Percentiles rank a stretch among this genome's conserved stretches.
Conservation (phyloP, 2,797 vertebrate genomes). For the Sebastes diploproa region DNA sequence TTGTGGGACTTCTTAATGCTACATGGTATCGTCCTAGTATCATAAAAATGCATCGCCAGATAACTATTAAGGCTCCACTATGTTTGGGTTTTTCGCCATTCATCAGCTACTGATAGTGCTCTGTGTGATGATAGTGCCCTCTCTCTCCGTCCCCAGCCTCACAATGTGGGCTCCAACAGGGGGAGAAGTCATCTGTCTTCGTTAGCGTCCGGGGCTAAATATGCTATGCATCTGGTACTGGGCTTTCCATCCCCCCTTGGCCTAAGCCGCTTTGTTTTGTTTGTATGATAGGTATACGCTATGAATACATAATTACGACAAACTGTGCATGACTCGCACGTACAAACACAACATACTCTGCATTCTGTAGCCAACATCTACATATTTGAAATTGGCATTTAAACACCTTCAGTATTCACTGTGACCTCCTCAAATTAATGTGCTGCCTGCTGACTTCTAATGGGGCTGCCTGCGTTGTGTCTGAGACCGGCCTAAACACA, state of each 20-base stretch:
- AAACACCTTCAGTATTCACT: constrained; percentile 59
- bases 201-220: constrained; percentile 80
- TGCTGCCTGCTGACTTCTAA: constrained; percentile 53
- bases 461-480: constrained; percentile 39
- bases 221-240: constrained; percentile 80
- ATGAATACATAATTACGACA: constrained; percentile 69
- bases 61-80: constrained; percentile 28
- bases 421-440: constrained; percentile 63
- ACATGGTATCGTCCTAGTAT: neutral
- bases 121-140: constrained; percentile 70
- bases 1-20: constrained; percentile 6
- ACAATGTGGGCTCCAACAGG: constrained; percentile 51
- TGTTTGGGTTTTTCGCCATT: constrained; percentile 57
- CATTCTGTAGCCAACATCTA: constrained; percentile 37
- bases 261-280: constrained; percentile 69
- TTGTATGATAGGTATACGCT: constrained; percentile 65
- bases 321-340: constrained; percentile 37
- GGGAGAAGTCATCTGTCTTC: constrained; percentile 81
- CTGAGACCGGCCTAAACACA: constrained; percentile 43
- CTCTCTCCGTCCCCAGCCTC: constrained; percentile 64
- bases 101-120: constrained; percentile 54
- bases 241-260: constrained; percentile 57
- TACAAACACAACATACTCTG: constrained; percentile 16
- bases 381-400: constrained; percentile 68
- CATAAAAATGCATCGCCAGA: constrained; percentile 38